Evolutionary conservation across 2,113 vertebrate species (phyloP).

Genomic region (Hemiprocne comata): DNA sequence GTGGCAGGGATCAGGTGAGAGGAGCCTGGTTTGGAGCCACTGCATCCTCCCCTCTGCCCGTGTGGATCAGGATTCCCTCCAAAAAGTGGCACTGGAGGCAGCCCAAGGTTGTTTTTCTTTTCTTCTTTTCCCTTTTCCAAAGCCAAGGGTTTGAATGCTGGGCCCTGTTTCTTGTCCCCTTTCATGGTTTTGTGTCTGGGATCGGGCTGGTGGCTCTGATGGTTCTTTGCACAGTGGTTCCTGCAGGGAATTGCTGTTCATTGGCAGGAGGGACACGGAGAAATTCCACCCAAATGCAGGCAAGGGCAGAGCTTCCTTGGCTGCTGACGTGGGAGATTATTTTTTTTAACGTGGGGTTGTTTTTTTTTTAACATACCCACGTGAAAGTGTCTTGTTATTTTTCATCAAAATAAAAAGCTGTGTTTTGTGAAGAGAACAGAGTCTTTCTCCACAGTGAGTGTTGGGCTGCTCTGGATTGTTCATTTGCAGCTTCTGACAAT

Average conservation of each 20-base stretch:
- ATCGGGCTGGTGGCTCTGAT: rapidly evolving
- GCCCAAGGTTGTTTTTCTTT: neutral
- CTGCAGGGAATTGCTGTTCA: rapidly evolving
- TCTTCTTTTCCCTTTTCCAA: neutral
- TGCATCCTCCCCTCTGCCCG: neutral
- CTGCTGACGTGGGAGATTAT: neutral
- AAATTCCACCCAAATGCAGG: neutral
- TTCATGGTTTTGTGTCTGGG: neutral
- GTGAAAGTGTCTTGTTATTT: neutral
- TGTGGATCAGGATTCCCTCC: neutral
- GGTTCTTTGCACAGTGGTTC: neutral
- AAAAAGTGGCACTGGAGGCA: neutral
- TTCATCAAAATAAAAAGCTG: conserved; percentile 8
- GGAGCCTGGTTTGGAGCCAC: neutral
- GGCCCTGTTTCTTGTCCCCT: rapidly evolving
- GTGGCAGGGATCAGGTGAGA: conserved; percentile 85
- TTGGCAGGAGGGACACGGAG: neutral
- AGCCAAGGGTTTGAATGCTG: neutral
- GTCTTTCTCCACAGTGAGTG: neutral
- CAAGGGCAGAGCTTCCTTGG: neutral
- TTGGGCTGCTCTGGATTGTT: neutral
- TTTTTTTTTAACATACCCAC: neutral
- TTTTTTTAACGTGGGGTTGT: too few species aligned
- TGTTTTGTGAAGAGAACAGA: neutral
- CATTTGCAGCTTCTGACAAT: neutral